phyloP scores from a whole-genome alignment of 2,113 vertebrate species.

The Daphoenositta chrysoptera region DNA sequence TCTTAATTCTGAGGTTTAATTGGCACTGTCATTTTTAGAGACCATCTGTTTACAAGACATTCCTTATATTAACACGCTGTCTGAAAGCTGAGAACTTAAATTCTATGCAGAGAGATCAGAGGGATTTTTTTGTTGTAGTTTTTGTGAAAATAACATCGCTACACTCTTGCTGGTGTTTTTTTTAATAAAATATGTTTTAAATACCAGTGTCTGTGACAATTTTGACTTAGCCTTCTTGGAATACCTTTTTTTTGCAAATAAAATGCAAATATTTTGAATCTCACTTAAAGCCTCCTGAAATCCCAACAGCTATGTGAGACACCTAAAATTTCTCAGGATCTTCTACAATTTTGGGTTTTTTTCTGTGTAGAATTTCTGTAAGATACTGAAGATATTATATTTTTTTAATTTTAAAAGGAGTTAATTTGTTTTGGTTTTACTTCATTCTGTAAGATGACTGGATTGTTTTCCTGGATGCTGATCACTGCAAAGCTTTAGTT shows the following conservation, averaged over 20 bases:
- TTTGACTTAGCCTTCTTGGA: neutral
- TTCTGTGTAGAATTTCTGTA: neutral
- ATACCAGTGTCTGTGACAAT: neutral
- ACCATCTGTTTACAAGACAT: conserved; percentile 17
- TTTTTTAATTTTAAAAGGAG: neutral
- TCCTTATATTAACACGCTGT: neutral
- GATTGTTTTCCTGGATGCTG: neutral
- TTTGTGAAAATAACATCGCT: neutral
- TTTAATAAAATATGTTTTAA: neutral
- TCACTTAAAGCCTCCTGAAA: neutral
- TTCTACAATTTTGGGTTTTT: neutral
- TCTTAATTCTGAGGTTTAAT: neutral
- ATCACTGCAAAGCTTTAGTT: neutral
- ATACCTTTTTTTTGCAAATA: neutral
- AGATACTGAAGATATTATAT: fast-evolving
- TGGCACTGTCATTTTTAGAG: conserved; percentile 19
- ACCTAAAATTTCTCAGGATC: neutral
- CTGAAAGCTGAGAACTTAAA: neutral
- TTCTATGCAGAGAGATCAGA: neutral
- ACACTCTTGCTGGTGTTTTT: neutral
- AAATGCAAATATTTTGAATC: neutral
- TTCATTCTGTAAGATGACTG: neutral
- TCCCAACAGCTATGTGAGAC: neutral
- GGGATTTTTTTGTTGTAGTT: neutral
- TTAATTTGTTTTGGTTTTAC: neutral